Conservation (phyloP, 2,797 vertebrate genomes). For the Mormyrus proboscirostris region DNA sequence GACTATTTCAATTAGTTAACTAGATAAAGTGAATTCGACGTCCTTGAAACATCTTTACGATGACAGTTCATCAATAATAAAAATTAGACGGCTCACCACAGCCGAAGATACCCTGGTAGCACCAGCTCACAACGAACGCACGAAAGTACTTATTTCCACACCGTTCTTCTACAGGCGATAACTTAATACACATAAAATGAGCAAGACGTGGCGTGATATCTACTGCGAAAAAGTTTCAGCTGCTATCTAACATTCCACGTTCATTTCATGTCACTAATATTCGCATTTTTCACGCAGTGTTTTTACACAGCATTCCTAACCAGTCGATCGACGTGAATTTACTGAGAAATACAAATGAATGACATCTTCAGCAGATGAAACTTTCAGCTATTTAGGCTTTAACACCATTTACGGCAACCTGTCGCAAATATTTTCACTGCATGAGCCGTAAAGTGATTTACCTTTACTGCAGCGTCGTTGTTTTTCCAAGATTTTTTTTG, state of each 20-base stretch:
- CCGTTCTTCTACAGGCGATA: not conserved
- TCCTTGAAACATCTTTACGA: not conserved
- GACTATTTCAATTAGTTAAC: not conserved
- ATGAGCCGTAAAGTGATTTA: conserved; percentile 40
- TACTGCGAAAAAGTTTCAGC: not conserved
- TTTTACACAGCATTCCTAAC: not conserved
- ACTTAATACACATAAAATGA: not conserved
- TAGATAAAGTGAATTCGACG: not conserved
- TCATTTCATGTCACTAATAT: not conserved
- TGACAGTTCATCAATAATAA: not conserved
- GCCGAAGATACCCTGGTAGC: not conserved
- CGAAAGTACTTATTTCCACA: not conserved
- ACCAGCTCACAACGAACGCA: not conserved
- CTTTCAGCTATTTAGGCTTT: not conserved
- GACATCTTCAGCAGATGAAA: not conserved
- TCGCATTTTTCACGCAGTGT: not conserved
- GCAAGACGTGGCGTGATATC: not conserved
- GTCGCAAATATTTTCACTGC: not conserved
- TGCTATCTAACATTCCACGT: not conserved
- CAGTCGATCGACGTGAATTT: not conserved
- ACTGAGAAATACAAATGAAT: not conserved
- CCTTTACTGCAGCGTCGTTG: not conserved
- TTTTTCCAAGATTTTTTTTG: not conserved
- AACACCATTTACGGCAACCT: conserved; percentile 20
- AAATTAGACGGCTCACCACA: not conserved